Percentiles rank a stretch among this genome's conserved stretches.
phyloP scores from a whole-genome alignment of 2,113 vertebrate species.

The Thinocorus orbignyianus region DNA sequence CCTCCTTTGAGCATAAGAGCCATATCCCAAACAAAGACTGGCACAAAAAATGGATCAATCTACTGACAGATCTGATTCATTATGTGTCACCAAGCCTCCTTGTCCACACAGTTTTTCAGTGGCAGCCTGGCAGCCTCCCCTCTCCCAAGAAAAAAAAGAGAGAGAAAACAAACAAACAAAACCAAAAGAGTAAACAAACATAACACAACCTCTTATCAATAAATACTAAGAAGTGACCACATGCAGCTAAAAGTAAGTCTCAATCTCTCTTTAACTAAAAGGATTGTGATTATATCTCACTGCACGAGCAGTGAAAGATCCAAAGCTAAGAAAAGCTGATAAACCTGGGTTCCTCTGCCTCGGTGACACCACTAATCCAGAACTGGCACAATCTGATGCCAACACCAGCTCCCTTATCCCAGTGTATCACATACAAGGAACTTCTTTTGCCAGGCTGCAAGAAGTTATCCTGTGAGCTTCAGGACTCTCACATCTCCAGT shows the following conservation, averaged over 20 bases:
- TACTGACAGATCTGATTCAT: not conserved
- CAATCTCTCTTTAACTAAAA: not conserved
- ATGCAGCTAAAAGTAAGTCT: not conserved
- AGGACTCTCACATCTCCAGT: not conserved
- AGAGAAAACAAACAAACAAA: not conserved
- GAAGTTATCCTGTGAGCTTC: not conserved
- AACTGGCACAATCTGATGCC: not conserved
- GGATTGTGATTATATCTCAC: not conserved
- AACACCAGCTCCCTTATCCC: not conserved
- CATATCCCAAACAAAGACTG: not conserved
- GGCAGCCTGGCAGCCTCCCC: not conserved
- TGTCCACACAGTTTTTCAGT: not conserved
- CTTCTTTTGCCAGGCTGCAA: not conserved
- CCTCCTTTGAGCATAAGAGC: not conserved
- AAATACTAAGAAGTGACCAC: not conserved
- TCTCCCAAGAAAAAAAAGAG: not conserved
- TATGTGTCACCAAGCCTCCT: not conserved
- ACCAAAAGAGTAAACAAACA: not conserved
- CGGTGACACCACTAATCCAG: not conserved
- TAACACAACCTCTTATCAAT: not conserved
- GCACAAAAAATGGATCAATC: not conserved
- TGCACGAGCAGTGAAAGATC: not conserved
- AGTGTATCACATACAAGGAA: not conserved
- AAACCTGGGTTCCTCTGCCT: not conserved
- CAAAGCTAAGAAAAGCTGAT: not conserved